These are phyloP conservation scores for Bombycilla garrulus DNA, from an alignment of 2,113 vertebrate genomes.

Conservation along the genomic window DNA sequence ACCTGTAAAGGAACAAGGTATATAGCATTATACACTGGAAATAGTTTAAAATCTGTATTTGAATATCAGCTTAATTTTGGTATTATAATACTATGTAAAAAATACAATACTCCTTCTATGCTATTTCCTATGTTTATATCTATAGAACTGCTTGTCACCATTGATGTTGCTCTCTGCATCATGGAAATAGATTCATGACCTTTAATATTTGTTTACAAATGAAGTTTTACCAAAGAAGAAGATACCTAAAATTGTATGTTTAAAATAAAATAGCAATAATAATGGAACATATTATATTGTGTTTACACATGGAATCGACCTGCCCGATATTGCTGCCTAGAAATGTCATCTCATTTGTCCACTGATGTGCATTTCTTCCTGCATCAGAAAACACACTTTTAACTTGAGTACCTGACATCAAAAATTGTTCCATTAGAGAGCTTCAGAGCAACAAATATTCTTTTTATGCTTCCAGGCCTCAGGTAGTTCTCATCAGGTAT, in stretches of 20 bases:
- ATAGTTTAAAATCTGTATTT: background rate
- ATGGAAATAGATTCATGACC: background rate
- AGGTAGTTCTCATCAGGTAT: background rate
- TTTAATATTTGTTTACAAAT: background rate
- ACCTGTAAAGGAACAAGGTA: constrained; percentile 79
- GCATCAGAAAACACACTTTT: background rate
- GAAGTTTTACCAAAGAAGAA: background rate
- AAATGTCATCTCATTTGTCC: background rate
- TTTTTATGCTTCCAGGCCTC: background rate
- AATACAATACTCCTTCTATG: background rate
- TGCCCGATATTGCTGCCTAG: background rate
- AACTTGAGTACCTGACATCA: background rate
- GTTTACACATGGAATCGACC: background rate
- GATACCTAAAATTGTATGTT: background rate
- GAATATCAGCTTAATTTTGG: background rate
- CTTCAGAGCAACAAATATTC: background rate
- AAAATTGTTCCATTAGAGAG: background rate
- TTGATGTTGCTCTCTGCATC: background rate
- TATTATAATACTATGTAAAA: background rate
- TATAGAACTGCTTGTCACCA: background rate
- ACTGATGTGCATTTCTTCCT: background rate
- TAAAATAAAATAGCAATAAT: background rate
- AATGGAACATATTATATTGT: background rate
- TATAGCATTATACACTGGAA: background rate
- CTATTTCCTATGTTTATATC: background rate